Conservation (phyloP, 2,113 vertebrate genomes). For the Cettia cetti region DNA sequence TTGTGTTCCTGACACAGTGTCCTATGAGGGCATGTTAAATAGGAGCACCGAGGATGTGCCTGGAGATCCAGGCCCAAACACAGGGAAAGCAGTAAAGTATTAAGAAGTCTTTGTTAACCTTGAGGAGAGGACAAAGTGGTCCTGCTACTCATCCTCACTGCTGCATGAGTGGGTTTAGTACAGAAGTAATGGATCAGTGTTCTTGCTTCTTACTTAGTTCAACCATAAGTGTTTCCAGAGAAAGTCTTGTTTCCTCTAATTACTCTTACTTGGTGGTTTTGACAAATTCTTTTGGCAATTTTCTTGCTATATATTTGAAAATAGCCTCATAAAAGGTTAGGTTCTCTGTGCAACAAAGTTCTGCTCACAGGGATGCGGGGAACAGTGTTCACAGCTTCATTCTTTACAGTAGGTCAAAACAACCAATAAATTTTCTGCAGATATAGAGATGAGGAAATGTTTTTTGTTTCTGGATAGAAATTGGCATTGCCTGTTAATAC, state of each 20-base stretch:
- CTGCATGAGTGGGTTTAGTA: neutral
- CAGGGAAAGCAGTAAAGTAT: neutral
- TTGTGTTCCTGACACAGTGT: accelerated
- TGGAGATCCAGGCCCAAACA: neutral
- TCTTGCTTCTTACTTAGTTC: neutral
- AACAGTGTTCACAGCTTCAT: neutral
- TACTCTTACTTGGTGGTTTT: neutral
- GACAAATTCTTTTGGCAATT: neutral
- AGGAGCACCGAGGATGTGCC: neutral
- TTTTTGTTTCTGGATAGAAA: neutral
- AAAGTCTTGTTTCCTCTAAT: neutral
- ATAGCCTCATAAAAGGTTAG: neutral
- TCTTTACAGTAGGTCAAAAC: neutral
- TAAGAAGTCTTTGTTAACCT: neutral
- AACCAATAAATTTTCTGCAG: neutral
- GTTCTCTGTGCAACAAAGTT: neutral
- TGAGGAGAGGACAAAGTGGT: neutral
- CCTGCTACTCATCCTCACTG: neutral
- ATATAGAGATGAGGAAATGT: neutral
- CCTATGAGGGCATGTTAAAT: neutral
- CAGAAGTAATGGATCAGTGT: neutral
- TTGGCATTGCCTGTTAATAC: neutral
- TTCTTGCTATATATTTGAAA: neutral
- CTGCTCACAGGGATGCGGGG: neutral
- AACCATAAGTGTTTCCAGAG: neutral